These are phyloP conservation scores for Hemichromis elongatus DNA, from an alignment of 2,113 vertebrate genomes.

Conservation along the genomic window DNA sequence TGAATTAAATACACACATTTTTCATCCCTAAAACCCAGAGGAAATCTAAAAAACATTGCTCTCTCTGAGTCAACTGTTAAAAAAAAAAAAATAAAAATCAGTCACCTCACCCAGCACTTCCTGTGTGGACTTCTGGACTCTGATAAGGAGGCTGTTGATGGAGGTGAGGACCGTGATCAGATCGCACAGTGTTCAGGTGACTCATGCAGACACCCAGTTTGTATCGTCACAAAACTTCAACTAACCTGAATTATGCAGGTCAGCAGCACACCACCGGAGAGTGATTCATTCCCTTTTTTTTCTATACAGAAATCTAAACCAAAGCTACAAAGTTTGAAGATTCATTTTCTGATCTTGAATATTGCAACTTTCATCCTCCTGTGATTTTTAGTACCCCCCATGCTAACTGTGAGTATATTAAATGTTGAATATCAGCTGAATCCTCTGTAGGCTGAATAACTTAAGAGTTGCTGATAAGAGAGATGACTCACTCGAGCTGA, in stretches of 20 bases:
- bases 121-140: constrained; percentile 63
- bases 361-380: not conserved
- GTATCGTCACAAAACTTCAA: not conserved
- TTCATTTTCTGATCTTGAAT: not conserved
- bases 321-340: not conserved
- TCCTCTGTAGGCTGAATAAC: not conserved
- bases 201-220: constrained; percentile 15
- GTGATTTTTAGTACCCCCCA: not conserved
- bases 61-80: not conserved
- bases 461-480: not conserved
- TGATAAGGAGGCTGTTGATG: constrained; percentile 51
- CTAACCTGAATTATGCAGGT: not conserved
- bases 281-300: not conserved
- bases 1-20: constrained; percentile 4
- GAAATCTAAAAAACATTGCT: constrained; percentile 10
- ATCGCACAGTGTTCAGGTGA: constrained; percentile 15
- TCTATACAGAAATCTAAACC: not conserved
- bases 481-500: not conserved
- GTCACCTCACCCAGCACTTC: constrained; percentile 34
- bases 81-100: not conserved
- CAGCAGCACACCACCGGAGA: not conserved
- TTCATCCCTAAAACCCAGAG: not conserved
- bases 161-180: constrained; percentile 25
- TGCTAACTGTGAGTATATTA: not conserved
- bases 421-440: not conserved